phyloP scores from a whole-genome alignment of 2,113 vertebrate species.

The Rostratula benghalensis region DNA sequence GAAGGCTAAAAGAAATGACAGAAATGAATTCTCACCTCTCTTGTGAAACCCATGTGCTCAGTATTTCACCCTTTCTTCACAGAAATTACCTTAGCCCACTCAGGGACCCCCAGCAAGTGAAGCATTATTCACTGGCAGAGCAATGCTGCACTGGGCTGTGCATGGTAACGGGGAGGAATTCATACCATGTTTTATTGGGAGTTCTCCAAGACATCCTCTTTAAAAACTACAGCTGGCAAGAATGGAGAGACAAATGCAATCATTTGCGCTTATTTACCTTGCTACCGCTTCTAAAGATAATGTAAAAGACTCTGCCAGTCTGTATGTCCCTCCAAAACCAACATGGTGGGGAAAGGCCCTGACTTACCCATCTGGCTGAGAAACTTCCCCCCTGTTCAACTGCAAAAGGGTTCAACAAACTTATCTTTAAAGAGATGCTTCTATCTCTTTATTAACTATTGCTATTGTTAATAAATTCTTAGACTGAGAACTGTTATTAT shows the following conservation, averaged over 20 bases:
- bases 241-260: not conserved
- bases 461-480: not conserved
- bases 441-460: not conserved
- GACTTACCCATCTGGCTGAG: not conserved
- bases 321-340: not conserved
- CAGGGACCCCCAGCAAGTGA: not conserved
- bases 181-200: not conserved
- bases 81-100: not conserved
- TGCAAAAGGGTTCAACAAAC: not conserved
- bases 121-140: not conserved
- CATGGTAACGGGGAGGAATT: not conserved
- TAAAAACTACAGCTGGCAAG: not conserved
- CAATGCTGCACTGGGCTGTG: not conserved
- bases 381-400: accelerated
- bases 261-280: not conserved
- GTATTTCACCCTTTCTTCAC: not conserved
- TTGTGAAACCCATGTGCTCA: not conserved
- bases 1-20: not conserved
- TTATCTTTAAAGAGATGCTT: not conserved
- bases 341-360: accelerated
- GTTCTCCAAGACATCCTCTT: not conserved
- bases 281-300: not conserved
- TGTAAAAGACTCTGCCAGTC: not conserved
- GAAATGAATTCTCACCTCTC: not conserved
- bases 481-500: not conserved